A percentile compares a stretch with the other conserved stretches of the same genome.
These are phyloP conservation scores for Muschampia plurimacula DNA, from an alignment of 2,888 invertebrate genomes.

Conservation along the genomic window DNA sequence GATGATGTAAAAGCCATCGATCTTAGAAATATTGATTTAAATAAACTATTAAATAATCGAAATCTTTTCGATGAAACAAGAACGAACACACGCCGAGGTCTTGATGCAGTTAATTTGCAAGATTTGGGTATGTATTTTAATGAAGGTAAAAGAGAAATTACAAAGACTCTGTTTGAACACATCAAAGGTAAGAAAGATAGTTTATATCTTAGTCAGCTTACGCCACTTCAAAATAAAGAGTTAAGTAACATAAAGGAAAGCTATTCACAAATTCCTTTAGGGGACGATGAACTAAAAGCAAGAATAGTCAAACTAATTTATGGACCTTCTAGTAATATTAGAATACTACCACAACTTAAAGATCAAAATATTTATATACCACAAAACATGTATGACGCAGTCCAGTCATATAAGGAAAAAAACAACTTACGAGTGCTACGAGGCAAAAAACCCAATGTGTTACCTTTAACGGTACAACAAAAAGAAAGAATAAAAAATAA, in stretches of 20 bases:
- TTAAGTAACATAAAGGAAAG: constrained; percentile 21
- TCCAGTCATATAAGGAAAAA: constrained; percentile 17
- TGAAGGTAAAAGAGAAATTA: background rate
- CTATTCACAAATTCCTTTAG: constrained; percentile 1
- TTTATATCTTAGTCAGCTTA: background rate
- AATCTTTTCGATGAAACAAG: background rate
- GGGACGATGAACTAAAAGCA: constrained; percentile 37
- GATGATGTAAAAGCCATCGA: constrained; percentile 28
- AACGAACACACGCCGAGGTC: background rate
- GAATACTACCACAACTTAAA: constrained; percentile 49
- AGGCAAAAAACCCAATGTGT: constrained; percentile 44
- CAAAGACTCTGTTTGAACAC: constrained; percentile 10
- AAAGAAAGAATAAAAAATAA: constrained; percentile 45
- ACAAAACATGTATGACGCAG: constrained; percentile 1
- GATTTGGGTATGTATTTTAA: constrained; percentile 16
- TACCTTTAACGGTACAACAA: constrained; percentile 54
- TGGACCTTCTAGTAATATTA: constrained; percentile 37
- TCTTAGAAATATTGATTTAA: constrained; percentile 5
- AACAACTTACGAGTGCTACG: constrained; percentile 20
- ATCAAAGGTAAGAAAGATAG: background rate
- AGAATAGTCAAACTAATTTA: constrained; percentile 43
- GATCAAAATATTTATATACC: constrained; percentile 56
- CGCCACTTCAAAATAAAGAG: constrained; percentile 24
- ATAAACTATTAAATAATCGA: background rate
- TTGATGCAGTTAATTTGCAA: constrained; percentile 2